Base-by-base conservation (phyloP, 2,113 vertebrate genomes). In the Albula glossodonta region DNA sequence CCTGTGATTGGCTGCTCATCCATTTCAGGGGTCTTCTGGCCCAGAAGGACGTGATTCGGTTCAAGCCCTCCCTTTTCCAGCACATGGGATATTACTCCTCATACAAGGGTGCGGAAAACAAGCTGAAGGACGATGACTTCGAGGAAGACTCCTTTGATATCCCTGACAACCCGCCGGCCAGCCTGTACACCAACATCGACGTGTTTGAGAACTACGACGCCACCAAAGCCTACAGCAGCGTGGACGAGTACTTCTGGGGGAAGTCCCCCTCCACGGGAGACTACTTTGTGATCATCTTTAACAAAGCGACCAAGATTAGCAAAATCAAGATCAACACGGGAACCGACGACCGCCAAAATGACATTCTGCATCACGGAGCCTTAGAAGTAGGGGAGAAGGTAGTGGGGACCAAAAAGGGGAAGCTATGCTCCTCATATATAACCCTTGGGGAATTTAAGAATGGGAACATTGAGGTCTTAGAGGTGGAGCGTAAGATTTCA, bases 61-160 rank as follows among this genome's bases (percentile, higher is more conserved):
- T 99, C 93, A 99, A 99, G 91, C 98, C 98, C 80, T 99, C 98
- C n/a, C 94, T 99, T 80, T 99, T 99, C 91, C 98, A 99, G 89
- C 98, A 99, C 91, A 99, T 99, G 97, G 98, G 98, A 84, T 99
- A 99, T 93, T 99, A 99, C 86, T 99, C 98, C 0, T 99, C 98
- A 2, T 99, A 98, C 86, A 98, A 97, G 91, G 98, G 98, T 49
- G 97, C 96, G 0, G 98, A 99, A 90, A 99, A 99, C 91, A 99
- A 99, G 85, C 92, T 99, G 85, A 99, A 99, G 89, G 98, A 99
- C 84, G 98, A 99, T 51, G 98, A 99, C 91, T 99, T 99, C 86
- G 98, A 99, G 92, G 98, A 99, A 78, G 98, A 99, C 87, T 96
- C 96, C 0, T 94, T 98, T 78, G 98, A 99, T 89, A 97, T 99